These are phyloP conservation scores for Aphidius ervi DNA, from an alignment of 1,140 invertebrate genomes.

Conservation along the genomic window DNA sequence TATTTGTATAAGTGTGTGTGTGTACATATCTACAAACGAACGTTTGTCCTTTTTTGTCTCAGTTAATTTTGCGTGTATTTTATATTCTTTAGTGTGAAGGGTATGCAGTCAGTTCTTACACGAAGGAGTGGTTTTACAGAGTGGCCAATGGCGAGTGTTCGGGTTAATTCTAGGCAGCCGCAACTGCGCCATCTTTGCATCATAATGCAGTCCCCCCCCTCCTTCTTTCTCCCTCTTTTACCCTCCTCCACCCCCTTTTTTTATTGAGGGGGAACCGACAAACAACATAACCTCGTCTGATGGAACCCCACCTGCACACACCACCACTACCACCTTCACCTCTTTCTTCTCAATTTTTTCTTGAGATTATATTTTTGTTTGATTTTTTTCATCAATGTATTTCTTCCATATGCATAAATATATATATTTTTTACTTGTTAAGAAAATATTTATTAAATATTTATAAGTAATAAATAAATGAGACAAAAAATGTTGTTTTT, in stretches of 20 bases:
- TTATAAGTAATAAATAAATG: no score
- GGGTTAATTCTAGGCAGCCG: slow-evolving; percentile 54
- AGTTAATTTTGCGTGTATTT: slow-evolving; percentile 39
- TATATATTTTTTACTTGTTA: no score
- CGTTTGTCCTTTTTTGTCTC: slow-evolving; percentile 29
- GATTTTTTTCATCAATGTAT: no score
- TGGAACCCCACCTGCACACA: no score
- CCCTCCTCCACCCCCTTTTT: slow-evolving; percentile 11
- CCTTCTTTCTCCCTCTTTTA: slow-evolving; percentile 24
- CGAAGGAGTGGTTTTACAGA: slow-evolving; percentile 53
- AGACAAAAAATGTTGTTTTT: no score
- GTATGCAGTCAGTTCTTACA: slow-evolving; percentile 53
- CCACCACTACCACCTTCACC: no score
- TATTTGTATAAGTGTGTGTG: no score
- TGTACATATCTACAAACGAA: not conserved
- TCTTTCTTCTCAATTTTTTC: no score
- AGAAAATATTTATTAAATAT: no score
- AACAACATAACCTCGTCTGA: not conserved
- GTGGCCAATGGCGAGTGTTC: slow-evolving; percentile 54
- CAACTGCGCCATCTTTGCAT: slow-evolving; percentile 54
- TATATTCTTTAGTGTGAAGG: slow-evolving; percentile 51
- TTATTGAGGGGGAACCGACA: slow-evolving; percentile 5
- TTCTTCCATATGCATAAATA: no score
- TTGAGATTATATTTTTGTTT: no score
- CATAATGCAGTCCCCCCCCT: slow-evolving; percentile 44